A percentile compares a stretch with the other conserved stretches of the same genome.
Evolutionary conservation across 2,888 invertebrate species (phyloP).

Genomic region (Eupithecia subumbrata): DNA sequence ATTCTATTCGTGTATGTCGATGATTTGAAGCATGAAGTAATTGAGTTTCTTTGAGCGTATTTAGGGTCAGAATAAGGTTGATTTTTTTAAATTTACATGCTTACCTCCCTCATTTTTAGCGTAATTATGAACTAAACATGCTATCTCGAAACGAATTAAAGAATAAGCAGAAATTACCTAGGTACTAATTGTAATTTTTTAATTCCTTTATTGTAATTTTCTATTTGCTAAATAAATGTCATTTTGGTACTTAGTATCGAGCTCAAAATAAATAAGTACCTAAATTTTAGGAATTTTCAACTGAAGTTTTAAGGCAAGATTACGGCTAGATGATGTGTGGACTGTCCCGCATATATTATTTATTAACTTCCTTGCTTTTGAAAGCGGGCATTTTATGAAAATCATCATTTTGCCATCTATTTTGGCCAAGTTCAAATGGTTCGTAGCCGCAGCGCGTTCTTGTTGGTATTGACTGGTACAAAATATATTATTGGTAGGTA

Average conservation of each 20-base stretch:
- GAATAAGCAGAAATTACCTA: not conserved
- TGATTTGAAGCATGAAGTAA: constrained; percentile 1
- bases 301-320: not conserved
- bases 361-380: not conserved
- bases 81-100: not conserved
- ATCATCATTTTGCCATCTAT: not conserved
- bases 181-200: too few species aligned
- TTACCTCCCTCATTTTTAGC: too few species aligned
- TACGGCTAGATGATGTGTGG: not conserved
- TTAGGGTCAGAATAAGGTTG: not conserved
- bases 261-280: too few species aligned
- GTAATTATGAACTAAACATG: too few species aligned
- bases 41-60: not conserved
- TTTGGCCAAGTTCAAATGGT: not conserved
- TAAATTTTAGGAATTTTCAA: too few species aligned
- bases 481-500: not conserved
- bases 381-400: not conserved
- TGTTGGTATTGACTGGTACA: not conserved
- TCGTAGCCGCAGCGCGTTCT: not conserved
- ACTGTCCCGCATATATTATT: not conserved
- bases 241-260: too few species aligned
- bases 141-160: not conserved
- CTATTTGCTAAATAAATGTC: too few species aligned
- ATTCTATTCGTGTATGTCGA: not conserved
- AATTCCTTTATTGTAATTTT: too few species aligned